Percentiles rank a stretch among this genome's conserved stretches.
Evolutionary conservation across 2,113 vertebrate genomes (phyloP).

Genomic region (Talpa occidentalis): DNA sequence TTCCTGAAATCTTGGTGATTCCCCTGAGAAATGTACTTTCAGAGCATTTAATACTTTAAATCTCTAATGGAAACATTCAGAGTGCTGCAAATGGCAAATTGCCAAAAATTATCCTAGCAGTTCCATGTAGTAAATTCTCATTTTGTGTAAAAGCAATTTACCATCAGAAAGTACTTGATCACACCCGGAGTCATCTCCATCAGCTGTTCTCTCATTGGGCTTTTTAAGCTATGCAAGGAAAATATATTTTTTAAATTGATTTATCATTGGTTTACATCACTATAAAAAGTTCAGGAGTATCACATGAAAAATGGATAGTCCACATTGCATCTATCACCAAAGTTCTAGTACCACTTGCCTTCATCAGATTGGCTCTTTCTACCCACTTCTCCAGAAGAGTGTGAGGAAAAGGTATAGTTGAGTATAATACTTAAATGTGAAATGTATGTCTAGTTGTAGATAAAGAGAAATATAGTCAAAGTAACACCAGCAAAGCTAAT

Average conservation of each 20-base stretch:
- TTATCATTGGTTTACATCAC: neutral
- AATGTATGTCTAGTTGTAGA: neutral
- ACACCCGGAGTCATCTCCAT: neutral
- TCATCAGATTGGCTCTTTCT: neutral
- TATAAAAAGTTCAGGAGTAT: neutral
- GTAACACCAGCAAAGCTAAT: neutral
- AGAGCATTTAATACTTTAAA: neutral
- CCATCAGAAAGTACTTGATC: neutral
- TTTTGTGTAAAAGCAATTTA: slow-evolving; percentile 18
- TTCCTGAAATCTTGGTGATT: neutral
- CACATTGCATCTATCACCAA: neutral
- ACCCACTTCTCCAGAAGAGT: neutral
- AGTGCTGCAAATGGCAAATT: neutral
- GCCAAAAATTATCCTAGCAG: neutral
- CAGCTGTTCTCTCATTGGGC: neutral
- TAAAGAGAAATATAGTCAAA: neutral
- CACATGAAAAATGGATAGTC: neutral
- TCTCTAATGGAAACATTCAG: neutral
- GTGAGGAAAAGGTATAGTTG: neutral
- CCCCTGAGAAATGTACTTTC: neutral
- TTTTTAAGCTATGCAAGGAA: neutral
- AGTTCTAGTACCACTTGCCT: neutral
- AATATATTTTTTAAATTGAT: neutral
- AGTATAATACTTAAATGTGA: neutral
- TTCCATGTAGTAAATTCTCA: neutral